Conservation (phyloP, 2,888 invertebrate genomes). For the Cactoblastis cactorum region DNA sequence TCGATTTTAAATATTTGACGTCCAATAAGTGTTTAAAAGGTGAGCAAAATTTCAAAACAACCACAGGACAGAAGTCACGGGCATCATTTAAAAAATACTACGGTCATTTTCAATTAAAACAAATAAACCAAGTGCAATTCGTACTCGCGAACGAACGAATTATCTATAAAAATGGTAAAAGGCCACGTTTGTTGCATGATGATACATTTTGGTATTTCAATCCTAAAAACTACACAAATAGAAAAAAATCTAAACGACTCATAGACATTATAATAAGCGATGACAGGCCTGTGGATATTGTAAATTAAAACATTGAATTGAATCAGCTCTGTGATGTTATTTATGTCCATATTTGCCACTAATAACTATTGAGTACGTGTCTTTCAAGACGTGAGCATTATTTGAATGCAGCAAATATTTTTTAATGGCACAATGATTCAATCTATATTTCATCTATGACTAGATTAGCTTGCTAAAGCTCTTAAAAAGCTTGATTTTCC, state of each 20-base stretch:
- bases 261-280: neutral
- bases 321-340: neutral
- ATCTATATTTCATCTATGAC: neutral
- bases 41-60: no score
- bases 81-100: no score
- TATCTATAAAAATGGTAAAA: no score
- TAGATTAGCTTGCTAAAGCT: neutral
- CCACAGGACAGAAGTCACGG: no score
- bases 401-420: conserved; percentile 7
- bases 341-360: conserved; percentile 7
- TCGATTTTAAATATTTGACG: no score
- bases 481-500: neutral
- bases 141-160: no score
- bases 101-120: no score
- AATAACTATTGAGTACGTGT: conserved; percentile 2
- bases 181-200: no score
- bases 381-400: conserved; percentile 3
- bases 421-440: conserved; percentile 1
- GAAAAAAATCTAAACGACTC: neutral
- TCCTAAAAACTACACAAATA: no score
- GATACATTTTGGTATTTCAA: no score
- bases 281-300: conserved; percentile 3
- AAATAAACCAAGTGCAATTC: no score
- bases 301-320: conserved; percentile 7
- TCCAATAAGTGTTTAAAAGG: no score